phyloP scores from a whole-genome alignment of 2,113 vertebrate genomes.

The Pseudorectes ferrugineus region DNA sequence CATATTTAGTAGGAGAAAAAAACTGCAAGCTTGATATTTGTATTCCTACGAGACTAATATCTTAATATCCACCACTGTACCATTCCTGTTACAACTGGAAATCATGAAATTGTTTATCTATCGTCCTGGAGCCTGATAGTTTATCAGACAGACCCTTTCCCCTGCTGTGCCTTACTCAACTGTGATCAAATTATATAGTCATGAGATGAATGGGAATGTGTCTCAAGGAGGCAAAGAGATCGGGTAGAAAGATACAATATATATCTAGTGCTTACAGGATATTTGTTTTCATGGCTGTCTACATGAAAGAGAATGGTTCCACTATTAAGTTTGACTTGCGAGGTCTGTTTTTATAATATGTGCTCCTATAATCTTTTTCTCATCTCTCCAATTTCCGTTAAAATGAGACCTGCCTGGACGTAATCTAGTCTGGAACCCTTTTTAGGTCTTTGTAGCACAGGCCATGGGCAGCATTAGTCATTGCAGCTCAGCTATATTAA shows the following conservation, averaged over 20 bases:
- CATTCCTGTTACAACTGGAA: slow-evolving; percentile 55
- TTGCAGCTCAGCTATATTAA: slow-evolving; percentile 56
- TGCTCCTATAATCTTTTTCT: slow-evolving; percentile 77
- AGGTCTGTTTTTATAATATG: slow-evolving; percentile 72
- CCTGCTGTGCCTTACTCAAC: slow-evolving; percentile 84
- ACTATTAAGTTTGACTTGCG: slow-evolving; percentile 74
- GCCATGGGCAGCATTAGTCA: slow-evolving; percentile 56
- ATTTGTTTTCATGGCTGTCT: slow-evolving; percentile 91
- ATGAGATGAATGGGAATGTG: slow-evolving; percentile 89
- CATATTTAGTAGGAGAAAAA: background rate
- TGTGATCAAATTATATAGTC: slow-evolving; percentile 91
- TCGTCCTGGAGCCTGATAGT: slow-evolving; percentile 74
- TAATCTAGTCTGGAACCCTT: slow-evolving; percentile 80
- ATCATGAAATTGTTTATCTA: slow-evolving; percentile 66
- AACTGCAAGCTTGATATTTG: background rate
- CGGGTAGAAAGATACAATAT: slow-evolving; percentile 81
- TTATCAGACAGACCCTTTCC: slow-evolving; percentile 83
- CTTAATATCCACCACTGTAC: slow-evolving; percentile 30
- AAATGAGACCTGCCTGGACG: slow-evolving; percentile 78
- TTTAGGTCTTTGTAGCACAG: slow-evolving; percentile 49
- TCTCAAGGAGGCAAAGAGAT: slow-evolving; percentile 86
- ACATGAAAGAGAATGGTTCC: slow-evolving; percentile 78
- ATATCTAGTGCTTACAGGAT: slow-evolving; percentile 87
- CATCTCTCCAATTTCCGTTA: slow-evolving; percentile 89
- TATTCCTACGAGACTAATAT: slow-evolving; percentile 3